phyloP scores from a whole-genome alignment of 2,888 invertebrate genomes.

The Drosophila mimica region DNA sequence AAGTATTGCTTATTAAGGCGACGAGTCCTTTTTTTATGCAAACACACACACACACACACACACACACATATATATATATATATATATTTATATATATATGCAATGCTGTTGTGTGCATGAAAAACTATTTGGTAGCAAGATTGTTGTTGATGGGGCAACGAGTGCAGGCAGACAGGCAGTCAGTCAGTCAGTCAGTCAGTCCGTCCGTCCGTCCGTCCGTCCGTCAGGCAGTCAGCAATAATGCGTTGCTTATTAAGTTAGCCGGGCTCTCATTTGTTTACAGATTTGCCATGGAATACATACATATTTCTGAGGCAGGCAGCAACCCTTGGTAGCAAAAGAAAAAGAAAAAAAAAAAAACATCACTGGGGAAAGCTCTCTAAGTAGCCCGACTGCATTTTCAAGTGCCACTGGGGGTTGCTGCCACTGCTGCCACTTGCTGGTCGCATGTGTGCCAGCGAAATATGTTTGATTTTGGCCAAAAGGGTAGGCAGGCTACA shows the following conservation, averaged over 20 bases:
- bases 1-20: conserved; percentile 75
- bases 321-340: conserved; percentile 52
- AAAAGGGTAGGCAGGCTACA: neutral
- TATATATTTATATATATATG: neutral
- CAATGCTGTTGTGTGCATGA: neutral
- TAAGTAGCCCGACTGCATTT: conserved; percentile 76
- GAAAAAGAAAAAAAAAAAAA: conserved; percentile 20
- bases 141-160: neutral
- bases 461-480: conserved; percentile 59
- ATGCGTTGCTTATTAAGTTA: conserved; percentile 73
- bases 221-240: conserved; percentile 46
- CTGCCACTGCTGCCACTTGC: conserved; percentile 17
- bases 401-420: conserved; percentile 59
- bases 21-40: conserved; percentile 38
- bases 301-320: conserved; percentile 9
- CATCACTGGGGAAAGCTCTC: conserved; percentile 29
- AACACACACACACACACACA: conserved; percentile 1
- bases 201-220: neutral
- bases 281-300: conserved; percentile 42
- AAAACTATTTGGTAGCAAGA: conserved; percentile 23
- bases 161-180: neutral
- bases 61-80: neutral
- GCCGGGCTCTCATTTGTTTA: conserved; percentile 69
- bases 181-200: neutral
- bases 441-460: conserved; percentile 44